Evolutionary conservation across 2,113 vertebrate genomes (phyloP), one percentile per base, ranked within the genome.

Genomic region (Thunnus thynnus): DNA sequence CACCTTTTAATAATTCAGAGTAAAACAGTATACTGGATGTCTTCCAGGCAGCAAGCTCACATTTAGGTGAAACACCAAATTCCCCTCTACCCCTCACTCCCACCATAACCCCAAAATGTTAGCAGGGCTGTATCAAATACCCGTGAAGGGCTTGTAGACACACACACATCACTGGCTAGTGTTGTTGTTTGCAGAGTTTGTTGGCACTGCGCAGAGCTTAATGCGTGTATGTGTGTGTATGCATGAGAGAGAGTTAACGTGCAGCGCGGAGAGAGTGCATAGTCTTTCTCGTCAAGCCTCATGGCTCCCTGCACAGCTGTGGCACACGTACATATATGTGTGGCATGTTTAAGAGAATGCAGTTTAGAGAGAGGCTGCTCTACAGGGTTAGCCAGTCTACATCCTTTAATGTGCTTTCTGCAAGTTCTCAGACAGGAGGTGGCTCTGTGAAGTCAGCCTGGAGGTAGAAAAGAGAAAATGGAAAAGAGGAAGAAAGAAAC

Each of bases 1-100:
- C 80, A 54, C 84, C 72, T 86, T 90, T 94, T 89, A 94, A 93
- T 93, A 93, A 93, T 95, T 93, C 69, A 94, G 52, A 73, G 72
- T 89, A 89, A 93, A 93, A 91, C 86, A 84, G 85, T 85, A 86
- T 80, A 78, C 88, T 86, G 68, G 76, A 88, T 91, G 84, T 90
- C 86, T 87, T 90, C 86, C 70, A 90, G 90, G 88, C 86, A 86
- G 85, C 88, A 86, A 88, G 79, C 70, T 89, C 66, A 78, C 82
- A 87, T 84, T 91, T 77, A 89, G 81, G 89, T 71, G 73, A 80
- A 90, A 88, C 86, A 88, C 80, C 78, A 81, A 90, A 90, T 82
- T 80, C 80, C 48, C 76, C 65, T 70, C 74, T 64, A 68, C 56
- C 51, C 58, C 56, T 71, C 55, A 54, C 52, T 61, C 22, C 46